phyloP scores from a whole-genome alignment of 2,797 vertebrate genomes.

The Microctenopoma stevenorrisi region DNA sequence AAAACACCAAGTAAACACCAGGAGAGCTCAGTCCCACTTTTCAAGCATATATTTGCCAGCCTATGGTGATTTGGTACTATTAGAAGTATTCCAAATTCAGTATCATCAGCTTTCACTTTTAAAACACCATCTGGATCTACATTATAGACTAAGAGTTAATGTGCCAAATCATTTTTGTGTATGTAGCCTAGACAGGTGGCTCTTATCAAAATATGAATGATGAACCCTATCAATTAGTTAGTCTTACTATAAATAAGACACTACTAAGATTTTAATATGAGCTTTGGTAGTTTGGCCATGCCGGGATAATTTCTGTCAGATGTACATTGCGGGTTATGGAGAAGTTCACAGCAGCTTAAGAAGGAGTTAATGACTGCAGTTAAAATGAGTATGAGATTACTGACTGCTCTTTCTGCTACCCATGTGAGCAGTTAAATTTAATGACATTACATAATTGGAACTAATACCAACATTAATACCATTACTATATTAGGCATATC shows the following conservation, averaged over 20 bases:
- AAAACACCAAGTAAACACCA: not conserved
- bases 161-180: no score
- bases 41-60: not conserved
- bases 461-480: constrained; percentile 8
- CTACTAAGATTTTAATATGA: no score
- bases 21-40: not conserved
- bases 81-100: no score
- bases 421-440: constrained; percentile 5
- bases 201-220: constrained; percentile 4
- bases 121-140: no score
- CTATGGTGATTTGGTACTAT: no score
- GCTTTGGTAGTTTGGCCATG: no score
- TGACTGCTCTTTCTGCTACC: constrained; percentile 14
- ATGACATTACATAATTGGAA: not conserved
- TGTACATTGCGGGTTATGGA: not conserved
- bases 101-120: no score
- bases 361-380: constrained; percentile 13
- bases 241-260: no score
- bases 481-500: constrained; percentile 5
- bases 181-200: not conserved
- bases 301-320: no score
- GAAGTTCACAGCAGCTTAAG: not conserved
- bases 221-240: not conserved
- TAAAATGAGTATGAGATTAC: constrained; percentile 3
- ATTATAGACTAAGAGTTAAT: no score